Evolutionary conservation across 2,113 vertebrate genomes (phyloP).

Genomic region (Oryzias melastigma): DNA sequence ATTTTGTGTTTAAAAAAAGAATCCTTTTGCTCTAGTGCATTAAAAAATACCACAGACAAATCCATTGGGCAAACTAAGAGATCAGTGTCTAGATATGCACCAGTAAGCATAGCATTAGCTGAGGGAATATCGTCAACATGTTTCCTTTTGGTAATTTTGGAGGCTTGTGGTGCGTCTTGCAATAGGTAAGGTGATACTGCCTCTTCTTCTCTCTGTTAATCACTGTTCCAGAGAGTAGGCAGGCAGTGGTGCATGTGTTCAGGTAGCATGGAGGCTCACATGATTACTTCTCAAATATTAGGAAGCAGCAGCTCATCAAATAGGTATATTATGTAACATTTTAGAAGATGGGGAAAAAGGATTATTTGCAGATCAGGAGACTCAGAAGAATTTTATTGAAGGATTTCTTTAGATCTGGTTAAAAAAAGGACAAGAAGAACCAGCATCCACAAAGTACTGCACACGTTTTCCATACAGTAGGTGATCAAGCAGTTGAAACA

Average conservation of each 20-base stretch:
- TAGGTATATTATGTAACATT: too few relatives aligned
- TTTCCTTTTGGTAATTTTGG: conserved; percentile 25
- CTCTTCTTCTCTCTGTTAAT: conserved; percentile 24
- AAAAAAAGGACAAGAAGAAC: too few relatives aligned
- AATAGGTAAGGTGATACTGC: conserved; percentile 40
- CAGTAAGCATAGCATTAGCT: conserved; percentile 58
- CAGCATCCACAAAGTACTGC: too few relatives aligned
- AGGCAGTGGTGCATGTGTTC: conserved; percentile 40
- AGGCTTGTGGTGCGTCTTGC: conserved; percentile 30
- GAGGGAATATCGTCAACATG: conserved; percentile 54
- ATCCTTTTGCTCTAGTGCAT: not conserved
- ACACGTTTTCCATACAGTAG: too few relatives aligned
- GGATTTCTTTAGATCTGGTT: too few relatives aligned
- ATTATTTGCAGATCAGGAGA: too few relatives aligned
- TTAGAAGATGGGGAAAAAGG: too few relatives aligned
- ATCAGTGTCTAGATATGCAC: conserved; percentile 39
- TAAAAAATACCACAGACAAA: not conserved
- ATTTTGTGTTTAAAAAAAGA: not conserved
- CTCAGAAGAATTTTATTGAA: too few relatives aligned
- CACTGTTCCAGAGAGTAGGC: conserved; percentile 61
- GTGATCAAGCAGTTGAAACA: too few relatives aligned
- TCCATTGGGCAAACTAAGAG: conserved; percentile 11
- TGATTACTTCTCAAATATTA: conserved; percentile 22
- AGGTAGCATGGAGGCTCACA: conserved; percentile 8
- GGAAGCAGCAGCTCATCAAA: conserved; percentile 2